Evolutionary conservation across 2,113 vertebrate genomes (phyloP).

Genomic region (Ciconia boyciana): DNA sequence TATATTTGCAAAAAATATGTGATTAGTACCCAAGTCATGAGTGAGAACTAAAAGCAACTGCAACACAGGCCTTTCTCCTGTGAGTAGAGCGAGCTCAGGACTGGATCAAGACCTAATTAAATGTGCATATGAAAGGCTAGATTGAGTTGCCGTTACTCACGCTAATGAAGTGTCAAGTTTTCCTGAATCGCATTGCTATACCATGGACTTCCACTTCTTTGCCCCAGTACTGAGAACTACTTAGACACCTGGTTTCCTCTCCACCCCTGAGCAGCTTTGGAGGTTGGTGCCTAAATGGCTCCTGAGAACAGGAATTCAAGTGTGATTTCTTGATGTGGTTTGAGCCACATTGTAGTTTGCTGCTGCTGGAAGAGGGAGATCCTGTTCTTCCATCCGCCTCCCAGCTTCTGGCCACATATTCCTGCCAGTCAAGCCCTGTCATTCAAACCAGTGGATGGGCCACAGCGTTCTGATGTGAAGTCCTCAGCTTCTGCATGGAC

Average conservation of each 20-base stretch:
- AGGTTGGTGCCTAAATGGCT: background rate
- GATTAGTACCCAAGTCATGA: background rate
- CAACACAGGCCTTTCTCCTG: background rate
- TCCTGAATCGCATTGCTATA: background rate
- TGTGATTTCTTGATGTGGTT: background rate
- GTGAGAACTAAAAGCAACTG: background rate
- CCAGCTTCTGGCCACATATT: background rate
- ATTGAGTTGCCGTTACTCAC: background rate
- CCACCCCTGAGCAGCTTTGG: background rate
- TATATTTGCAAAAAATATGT: background rate
- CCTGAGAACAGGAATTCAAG: background rate
- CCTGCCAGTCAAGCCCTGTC: background rate
- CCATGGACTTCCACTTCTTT: background rate
- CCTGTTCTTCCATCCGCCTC: background rate
- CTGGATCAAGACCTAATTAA: background rate
- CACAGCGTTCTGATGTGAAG: background rate
- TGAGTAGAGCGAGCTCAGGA: background rate
- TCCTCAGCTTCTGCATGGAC: background rate
- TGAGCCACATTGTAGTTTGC: background rate
- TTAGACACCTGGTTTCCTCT: background rate
- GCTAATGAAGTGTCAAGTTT: background rate
- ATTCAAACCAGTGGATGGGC: background rate
- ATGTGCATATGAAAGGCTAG: background rate
- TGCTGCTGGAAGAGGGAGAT: conserved; percentile 1
- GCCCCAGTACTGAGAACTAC: background rate